Evolutionary conservation across 2,113 vertebrate genomes (phyloP), one percentile per base, ranked within the genome.

Genomic region (Grus americana): DNA sequence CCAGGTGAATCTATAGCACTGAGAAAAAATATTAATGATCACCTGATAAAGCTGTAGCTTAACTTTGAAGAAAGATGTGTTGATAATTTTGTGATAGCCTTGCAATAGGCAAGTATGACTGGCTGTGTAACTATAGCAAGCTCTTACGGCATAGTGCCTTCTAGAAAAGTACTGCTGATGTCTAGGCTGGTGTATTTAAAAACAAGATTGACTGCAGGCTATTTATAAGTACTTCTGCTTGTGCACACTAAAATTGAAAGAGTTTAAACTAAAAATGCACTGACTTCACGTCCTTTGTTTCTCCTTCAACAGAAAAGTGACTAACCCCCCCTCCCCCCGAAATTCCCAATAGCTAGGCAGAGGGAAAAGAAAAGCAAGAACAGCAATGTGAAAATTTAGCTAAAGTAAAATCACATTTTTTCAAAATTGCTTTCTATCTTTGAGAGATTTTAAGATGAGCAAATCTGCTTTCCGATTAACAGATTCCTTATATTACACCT

Each of bases 171-270:
- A 36, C 67, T 94, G 79, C 71, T 90, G 71, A 76, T 90, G 55
- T 75, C 89, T 75, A 38, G 68, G 65, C 61, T 93, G 83, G 70
- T 71, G 15, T 75, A 88, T 89, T 81, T 91, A 78, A 96, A 93
- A 93, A 4, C n/a, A 68, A 88, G 79, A 92, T 54, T 91, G 65
- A 59, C 90, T 95, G 73, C 40, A 63, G 61, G 57, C 57, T 78
- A 71, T 90, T 95, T 95, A 57, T 84, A 93, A 96, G 40, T 34
- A 40, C 40, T 95, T 83, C 49, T 91, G 44, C 58, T 71, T 90
- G 42, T 86, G 79, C 67, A 79, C 62, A 73, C 12, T 66, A 72
- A 46, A 96, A 59, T 20, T 30, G 42, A 80, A 58, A 55, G 58
- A 34, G 44, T 36, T 94, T 55, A 54, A 76, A 73, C 71, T 58